Evolutionary conservation across 2,888 invertebrate species (phyloP).

Genomic region (Synanthedon andrenaeformis): DNA sequence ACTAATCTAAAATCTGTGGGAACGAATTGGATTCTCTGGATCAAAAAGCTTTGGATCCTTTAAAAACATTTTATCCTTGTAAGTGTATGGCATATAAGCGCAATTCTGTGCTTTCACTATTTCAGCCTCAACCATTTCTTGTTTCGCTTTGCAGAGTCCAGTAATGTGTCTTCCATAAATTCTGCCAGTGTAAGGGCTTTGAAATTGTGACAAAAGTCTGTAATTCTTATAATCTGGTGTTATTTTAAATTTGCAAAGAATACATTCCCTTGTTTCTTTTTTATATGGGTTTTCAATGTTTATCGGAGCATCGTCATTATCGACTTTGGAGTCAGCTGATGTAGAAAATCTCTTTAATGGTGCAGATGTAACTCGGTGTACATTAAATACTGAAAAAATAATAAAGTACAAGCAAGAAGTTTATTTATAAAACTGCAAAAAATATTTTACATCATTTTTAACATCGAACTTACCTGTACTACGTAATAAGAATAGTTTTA

Average conservation of each 20-base stretch:
- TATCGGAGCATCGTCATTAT: constrained; percentile 50
- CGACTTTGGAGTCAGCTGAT: constrained; percentile 21
- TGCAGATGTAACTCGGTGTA: constrained; percentile 7
- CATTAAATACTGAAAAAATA: neutral
- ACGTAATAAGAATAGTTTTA: too few species aligned
- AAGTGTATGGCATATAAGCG: constrained; percentile 85
- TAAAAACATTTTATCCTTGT: constrained; percentile 83
- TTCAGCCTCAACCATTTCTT: constrained; percentile 78
- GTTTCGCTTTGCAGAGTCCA: constrained; percentile 88
- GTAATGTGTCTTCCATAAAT: constrained; percentile 95
- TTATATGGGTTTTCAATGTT: constrained; percentile 85
- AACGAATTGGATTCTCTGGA: constrained; percentile 83
- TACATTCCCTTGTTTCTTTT: constrained; percentile 78
- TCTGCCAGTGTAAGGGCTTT: constrained; percentile 93
- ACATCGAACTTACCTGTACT: too few species aligned
- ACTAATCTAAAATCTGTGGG: constrained; percentile 77
- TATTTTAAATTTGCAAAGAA: constrained; percentile 87
- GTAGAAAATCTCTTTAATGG: constrained; percentile 20
- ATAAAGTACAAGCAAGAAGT: too few species aligned
- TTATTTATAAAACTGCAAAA: too few species aligned
- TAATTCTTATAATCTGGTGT: constrained; percentile 91
- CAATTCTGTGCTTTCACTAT: constrained; percentile 81
- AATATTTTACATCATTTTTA: too few species aligned
- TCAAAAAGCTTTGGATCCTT: constrained; percentile 93
- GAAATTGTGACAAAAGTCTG: constrained; percentile 92